Percentiles rank a stretch among this genome's conserved stretches.
phyloP scores from a whole-genome alignment of 2,797 vertebrate species.

The Sebastes taczanowskii region DNA sequence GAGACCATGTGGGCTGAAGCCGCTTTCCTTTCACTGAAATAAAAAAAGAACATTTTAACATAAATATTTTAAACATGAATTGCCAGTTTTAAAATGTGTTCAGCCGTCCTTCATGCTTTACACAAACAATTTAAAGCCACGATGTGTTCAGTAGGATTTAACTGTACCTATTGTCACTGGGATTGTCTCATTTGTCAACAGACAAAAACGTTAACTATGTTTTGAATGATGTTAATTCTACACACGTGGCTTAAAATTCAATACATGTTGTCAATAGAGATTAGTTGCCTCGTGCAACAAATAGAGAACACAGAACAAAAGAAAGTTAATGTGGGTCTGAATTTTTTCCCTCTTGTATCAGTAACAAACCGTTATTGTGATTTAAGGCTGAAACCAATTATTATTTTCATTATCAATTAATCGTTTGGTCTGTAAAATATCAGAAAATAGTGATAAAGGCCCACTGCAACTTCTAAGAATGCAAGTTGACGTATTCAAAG shows the following conservation, averaged over 20 bases:
- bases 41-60: not conserved
- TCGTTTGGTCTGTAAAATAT: too few species aligned
- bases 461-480: too few species aligned
- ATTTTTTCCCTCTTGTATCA: not conserved
- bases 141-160: not conserved
- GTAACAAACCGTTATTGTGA: not conserved
- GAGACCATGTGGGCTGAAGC: slow-evolving; percentile 88
- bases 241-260: too few species aligned
- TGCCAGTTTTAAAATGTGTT: not conserved
- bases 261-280: too few species aligned
- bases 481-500: too few species aligned
- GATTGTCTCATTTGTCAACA: not conserved
- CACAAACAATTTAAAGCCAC: not conserved
- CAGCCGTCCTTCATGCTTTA: not conserved
- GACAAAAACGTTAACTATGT: not conserved
- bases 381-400: not conserved
- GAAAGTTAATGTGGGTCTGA: not conserved
- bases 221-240: too few species aligned
- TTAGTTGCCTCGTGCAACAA: too few species aligned
- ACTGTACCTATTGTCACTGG: not conserved
- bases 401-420: not conserved
- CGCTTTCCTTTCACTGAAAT: slow-evolving; percentile 86
- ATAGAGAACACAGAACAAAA: not conserved
- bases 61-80: not conserved
- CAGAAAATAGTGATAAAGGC: too few species aligned